Evolutionary conservation across 2,797 vertebrate species (phyloP).

Genomic region (Peromyscus attwateri): DNA sequence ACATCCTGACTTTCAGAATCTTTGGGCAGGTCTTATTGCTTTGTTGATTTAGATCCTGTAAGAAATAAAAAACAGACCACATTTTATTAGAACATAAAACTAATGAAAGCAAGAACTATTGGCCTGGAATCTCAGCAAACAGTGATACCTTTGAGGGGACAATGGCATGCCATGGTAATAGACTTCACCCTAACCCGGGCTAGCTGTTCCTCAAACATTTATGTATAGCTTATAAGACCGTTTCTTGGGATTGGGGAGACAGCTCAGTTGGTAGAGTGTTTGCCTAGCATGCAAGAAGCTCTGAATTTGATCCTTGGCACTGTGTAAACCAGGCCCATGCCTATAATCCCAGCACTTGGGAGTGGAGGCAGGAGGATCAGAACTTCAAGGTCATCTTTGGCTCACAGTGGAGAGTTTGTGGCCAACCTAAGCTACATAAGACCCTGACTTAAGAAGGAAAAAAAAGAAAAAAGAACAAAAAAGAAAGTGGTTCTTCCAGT

Average conservation of each 20-base stretch:
- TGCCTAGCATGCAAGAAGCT: background rate
- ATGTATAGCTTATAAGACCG: background rate
- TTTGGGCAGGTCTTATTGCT: background rate
- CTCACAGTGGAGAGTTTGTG: background rate
- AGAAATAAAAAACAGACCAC: constrained; percentile 19
- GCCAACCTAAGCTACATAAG: background rate
- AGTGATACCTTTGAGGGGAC: background rate
- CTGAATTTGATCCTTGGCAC: background rate
- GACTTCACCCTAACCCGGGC: background rate
- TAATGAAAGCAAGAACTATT: background rate
- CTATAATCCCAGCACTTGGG: background rate
- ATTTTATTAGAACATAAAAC: background rate
- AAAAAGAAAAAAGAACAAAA: too few species aligned
- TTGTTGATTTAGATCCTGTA: background rate
- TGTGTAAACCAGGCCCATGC: background rate
- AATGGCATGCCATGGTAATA: too few species aligned
- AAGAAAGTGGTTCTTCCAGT: background rate
- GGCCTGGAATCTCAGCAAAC: background rate
- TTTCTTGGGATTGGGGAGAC: background rate
- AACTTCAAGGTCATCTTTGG: background rate
- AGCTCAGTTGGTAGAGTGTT: background rate
- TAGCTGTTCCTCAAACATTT: background rate
- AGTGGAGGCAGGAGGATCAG: background rate
- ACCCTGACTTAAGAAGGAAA: background rate
- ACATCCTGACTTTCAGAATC: background rate